phyloP scores from a whole-genome alignment of 2,113 vertebrate genomes.

The Phycodurus eques region DNA sequence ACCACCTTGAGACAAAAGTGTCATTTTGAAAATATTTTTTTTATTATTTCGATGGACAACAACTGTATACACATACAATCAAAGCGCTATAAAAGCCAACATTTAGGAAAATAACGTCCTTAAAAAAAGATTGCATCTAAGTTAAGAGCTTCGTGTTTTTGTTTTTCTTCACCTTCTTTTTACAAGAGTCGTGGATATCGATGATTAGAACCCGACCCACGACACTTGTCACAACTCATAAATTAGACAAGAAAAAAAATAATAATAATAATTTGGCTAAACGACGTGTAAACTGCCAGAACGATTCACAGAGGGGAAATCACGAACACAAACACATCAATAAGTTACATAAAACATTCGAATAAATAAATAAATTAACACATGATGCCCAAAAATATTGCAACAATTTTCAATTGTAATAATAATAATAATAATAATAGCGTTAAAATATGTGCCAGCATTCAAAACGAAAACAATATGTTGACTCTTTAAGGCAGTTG shows the following conservation, averaged over 20 bases:
- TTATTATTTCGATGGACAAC: conserved; percentile 87
- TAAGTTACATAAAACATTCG: conserved; percentile 86
- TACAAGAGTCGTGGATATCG: conserved; percentile 77
- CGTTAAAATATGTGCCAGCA: conserved; percentile 75
- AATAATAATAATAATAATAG: conserved; percentile 41
- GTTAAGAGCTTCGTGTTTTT: conserved; percentile 89
- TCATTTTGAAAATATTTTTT: conserved; percentile 94
- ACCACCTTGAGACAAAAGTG: conserved; percentile 5
- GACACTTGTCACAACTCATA: conserved; percentile 73
- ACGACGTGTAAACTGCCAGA: conserved; percentile 88
- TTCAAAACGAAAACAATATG: conserved; percentile 75
- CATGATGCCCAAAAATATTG: conserved; percentile 94
- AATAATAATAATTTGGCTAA: conserved; percentile 74
- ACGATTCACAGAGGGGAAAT: conserved; percentile 67
- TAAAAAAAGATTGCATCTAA: conserved; percentile 99
- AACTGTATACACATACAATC: conserved; percentile 94
- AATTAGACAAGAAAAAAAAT: conserved; percentile 36
- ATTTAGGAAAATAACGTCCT: conserved; percentile 99
- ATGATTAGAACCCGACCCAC: conserved; percentile 77
- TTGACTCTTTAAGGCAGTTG: conserved; percentile 92
- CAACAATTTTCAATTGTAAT: conserved; percentile 79
- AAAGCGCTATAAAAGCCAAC: conserved; percentile 99
- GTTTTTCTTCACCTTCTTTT: conserved; percentile 39
- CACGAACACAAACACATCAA: conserved; percentile 83
- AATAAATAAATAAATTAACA: conserved; percentile 98